Evolutionary conservation across 2,888 invertebrate species (phyloP), one percentile per base, ranked within the genome.

Genomic region (Mythimna loreyi): DNA sequence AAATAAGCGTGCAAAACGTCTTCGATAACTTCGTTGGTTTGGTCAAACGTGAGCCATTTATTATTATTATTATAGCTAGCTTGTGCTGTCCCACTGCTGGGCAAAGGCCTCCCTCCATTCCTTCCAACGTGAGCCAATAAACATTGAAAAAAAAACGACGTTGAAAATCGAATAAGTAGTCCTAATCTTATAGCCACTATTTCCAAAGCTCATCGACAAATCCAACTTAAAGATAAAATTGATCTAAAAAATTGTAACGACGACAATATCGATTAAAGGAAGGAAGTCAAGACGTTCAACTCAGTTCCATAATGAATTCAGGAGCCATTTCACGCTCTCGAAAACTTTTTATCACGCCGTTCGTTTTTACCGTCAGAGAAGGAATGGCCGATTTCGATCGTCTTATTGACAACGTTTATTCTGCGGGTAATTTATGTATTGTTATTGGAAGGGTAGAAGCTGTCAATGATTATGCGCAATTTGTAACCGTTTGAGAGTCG

Each of bases 291-390:
- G 66, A 71, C 78, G 63, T 60, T 78, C 60, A 71, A 78, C 59
- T 78, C 65, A 71, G 79, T 66, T 73, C 63, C 61, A 74, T 73
- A 81, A 81, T 81, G 82, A 81, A 81, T 81, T 84, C 75, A 74
- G 79, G 62, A 78, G 74, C 82, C 69, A 84, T 84, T 72, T 73
- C 62, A 81, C 82, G 79, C 75, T 69, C 82, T 81, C 71, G 53
- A 81, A 81, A 81, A 81, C 56, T 84, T 81, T 81, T 81, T 84
- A 81, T 78, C 81, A 66, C 79, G 52, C 75, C 84, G 40, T 81
- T 81, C 62, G 67, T 67, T 84, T 81, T 84, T 81, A 81, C 65
- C 69, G 82, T 69, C 71, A 50, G 59, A 63, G 74, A 69, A 84
- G 65, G 58, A 81, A 67, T 62, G 53, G 74, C 59, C 74, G 63